Conservation (phyloP, 2,113 vertebrate genomes). For the Cheirogaleus medius region DNA sequence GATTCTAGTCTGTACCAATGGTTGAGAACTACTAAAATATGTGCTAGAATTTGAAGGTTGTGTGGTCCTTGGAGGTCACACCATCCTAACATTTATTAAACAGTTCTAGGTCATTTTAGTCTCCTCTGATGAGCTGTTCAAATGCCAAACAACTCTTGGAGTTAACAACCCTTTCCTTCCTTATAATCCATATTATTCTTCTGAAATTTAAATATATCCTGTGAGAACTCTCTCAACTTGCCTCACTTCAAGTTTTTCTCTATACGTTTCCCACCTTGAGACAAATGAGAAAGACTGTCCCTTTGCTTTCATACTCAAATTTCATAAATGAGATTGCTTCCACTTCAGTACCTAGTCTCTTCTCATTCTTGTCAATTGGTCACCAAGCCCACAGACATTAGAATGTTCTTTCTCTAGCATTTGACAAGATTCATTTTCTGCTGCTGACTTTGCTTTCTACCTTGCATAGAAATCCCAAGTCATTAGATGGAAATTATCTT, state of each 20-base stretch:
- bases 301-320: background rate
- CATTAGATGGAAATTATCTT: background rate
- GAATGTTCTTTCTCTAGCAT: background rate
- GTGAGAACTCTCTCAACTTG: constrained; percentile 24
- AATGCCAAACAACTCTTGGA: background rate
- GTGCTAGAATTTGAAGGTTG: background rate
- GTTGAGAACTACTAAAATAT: background rate
- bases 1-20: background rate
- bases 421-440: constrained; percentile 33
- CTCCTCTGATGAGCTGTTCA: background rate
- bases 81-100: background rate
- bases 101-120: background rate
- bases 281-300: background rate
- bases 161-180: background rate
- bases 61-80: background rate
- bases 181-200: background rate
- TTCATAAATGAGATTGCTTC: background rate
- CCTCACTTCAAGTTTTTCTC: constrained; percentile 44
- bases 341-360: background rate
- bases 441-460: constrained; percentile 32
- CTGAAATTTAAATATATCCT: constrained; percentile 17
- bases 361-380: constrained; percentile 7
- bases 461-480: constrained; percentile 39
- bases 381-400: background rate
- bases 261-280: constrained; percentile 29